phyloP scores from a whole-genome alignment of 2,113 vertebrate genomes.

The Isurus oxyrinchus region DNA sequence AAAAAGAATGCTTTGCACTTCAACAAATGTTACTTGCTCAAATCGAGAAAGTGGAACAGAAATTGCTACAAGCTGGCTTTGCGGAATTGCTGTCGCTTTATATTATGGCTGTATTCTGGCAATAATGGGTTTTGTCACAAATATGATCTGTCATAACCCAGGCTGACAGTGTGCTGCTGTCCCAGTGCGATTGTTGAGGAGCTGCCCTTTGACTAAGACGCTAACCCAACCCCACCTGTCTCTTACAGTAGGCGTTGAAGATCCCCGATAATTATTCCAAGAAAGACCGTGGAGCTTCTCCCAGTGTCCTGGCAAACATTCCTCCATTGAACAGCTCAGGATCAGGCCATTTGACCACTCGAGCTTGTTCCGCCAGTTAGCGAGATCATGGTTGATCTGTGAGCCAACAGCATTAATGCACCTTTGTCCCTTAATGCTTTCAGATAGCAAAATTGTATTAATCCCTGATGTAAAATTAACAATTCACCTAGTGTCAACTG shows the following conservation, averaged over 20 bases:
- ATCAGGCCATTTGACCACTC: too few species aligned
- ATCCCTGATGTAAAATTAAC: too few species aligned
- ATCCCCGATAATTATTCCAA: not conserved
- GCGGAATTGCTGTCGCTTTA: not conserved
- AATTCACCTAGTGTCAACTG: too few species aligned
- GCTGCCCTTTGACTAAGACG: not conserved
- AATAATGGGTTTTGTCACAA: not conserved
- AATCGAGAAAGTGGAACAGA: not conserved
- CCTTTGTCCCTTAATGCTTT: too few species aligned
- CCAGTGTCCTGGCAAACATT: not conserved
- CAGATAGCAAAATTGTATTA: too few species aligned
- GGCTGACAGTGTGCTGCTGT: not conserved
- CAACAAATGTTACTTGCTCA: not conserved
- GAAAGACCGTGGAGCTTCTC: not conserved
- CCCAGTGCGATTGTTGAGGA: not conserved
- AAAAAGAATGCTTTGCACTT: not conserved
- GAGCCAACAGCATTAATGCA: too few species aligned
- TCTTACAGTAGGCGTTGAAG: too few species aligned
- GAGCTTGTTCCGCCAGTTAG: too few species aligned
- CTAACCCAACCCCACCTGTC: not conserved
- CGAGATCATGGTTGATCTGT: too few species aligned
- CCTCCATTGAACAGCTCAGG: not conserved
- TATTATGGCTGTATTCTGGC: not conserved
- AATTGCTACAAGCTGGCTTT: not conserved
- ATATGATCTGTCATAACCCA: not conserved